Base-by-base conservation (phyloP, 35 echinoderm and acorn worm genomes). In the Lytechinus pictus region DNA sequence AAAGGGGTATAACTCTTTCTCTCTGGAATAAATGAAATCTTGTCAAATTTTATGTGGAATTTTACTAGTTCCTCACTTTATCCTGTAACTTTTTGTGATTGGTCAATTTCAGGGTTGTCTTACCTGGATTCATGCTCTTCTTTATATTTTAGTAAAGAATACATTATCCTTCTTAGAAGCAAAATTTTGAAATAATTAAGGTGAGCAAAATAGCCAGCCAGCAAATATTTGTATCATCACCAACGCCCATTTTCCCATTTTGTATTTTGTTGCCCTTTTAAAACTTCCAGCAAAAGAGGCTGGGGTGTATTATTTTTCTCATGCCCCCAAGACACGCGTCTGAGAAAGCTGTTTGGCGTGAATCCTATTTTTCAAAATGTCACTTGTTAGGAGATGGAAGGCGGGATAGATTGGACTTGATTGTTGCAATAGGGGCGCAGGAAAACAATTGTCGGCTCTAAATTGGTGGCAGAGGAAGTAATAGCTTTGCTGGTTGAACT, bases 311-410 rank as follows among this genome's bases (percentile, higher is more conserved):
- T 79, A 24, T 79, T 79, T 72, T 79, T 79, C 66, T n/a, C 19
- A 79, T 79, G 19, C 19, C 66, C 66, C 8, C 19, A 79, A 79
- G 66, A 79, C 66, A 24, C 4, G 24, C 56, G 19, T 19, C 66
- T 79, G 66, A 79, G 66, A 79, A 79, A 79, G 66, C 66, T 79
- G 66, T 79, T 79, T 79, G 66, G 66, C 7, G 66, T 24, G 66
- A 79, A 79, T n/a, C 66, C 66, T 79, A 79, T 79, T 79, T 79
- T 79, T 79, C 66, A 79, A 79, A 79, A 79, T 79, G 66, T 79
- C 66, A 79, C 66, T 79, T 24, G 19, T 79, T 79, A 7, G 66
- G 66, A 79, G 66, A 79, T 79, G 66, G 66, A 79, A 79, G 19
- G 66, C 19, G n/a, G 66, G 14, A 79, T 79, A 79, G 8, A 79